Evolutionary conservation across 2,888 invertebrate genomes (phyloP), one percentile per base, ranked within the genome.

Genomic region (Cremastobaeus sp.): DNA sequence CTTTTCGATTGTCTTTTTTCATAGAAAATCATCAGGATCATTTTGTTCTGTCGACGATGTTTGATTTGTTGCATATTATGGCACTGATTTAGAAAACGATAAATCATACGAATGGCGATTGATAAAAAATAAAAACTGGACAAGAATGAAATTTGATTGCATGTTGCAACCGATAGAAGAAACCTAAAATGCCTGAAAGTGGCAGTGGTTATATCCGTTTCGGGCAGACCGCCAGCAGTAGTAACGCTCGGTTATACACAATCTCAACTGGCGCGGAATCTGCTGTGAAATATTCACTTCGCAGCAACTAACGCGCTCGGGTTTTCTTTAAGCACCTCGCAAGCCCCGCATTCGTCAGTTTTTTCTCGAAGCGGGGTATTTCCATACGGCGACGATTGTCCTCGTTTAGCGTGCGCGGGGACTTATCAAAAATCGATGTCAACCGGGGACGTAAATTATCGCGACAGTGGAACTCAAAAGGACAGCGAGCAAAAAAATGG

Each of bases 161-260:
- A 45, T 41, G 39, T 57, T 47, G 45, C 60, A 34, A 69, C 57
- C 62, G 68, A 65, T 54, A 48, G 12, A 65, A 30, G 66, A 66
- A 64, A 72, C 76, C 68, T 66, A 66, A 66, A 74, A 70, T 66
- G 71, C 62, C 66, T 75, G 57, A 71, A 75, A 75, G 75, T 75
- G 68, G 68, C 71, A 71, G 62, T 75, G 68, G 71, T 75, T 75
- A 71, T 75, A 68, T 75, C 68, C 75, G 74, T 54, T 70, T 65
- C 50, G 74, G 74, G 74, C 74, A 74, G 55, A 64, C 64, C 55
- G 74, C 74, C 74, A 74, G 66, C 70, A 69, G 69, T 70, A 66
- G 70, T 74, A 66, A 55, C 66, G 66, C 66, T 66, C 57, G 54
- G 54, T 60, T 62, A 66, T 73, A 62, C 66, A 43, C 60, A 62